These are phyloP conservation scores for Mylabris sibirica DNA, from an alignment of 2,888 invertebrate species.

Conservation along the genomic window DNA sequence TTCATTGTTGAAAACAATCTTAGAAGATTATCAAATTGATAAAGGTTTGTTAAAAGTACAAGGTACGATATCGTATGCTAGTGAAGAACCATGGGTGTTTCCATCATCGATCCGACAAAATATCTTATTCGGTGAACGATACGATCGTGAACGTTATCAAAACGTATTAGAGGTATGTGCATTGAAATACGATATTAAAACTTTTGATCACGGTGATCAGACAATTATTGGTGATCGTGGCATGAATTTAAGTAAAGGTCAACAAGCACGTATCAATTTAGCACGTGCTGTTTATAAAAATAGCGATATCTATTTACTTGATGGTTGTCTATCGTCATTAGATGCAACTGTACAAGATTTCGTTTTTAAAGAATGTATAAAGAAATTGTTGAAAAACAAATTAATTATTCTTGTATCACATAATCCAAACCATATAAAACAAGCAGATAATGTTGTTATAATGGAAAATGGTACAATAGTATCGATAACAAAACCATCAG, in stretches of 20 bases:
- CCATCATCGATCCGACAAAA: constrained; percentile 73
- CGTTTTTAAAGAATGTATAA: constrained; percentile 46
- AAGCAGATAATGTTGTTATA: constrained; percentile 61
- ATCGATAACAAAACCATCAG: constrained; percentile 37
- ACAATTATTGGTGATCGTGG: constrained; percentile 83
- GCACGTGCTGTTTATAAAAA: constrained; percentile 77
- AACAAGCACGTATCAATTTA: constrained; percentile 79
- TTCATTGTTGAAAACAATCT: constrained; percentile 57
- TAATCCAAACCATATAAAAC: constrained; percentile 42
- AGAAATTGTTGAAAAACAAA: constrained; percentile 45
- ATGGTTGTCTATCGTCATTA: constrained; percentile 55
- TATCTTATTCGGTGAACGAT: constrained; percentile 74
- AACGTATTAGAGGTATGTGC: constrained; percentile 71
- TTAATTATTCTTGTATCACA: constrained; percentile 47
- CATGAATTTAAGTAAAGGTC: constrained; percentile 79
- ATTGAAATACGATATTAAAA: constrained; percentile 71
- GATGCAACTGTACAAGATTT: constrained; percentile 45
- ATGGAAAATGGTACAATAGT: constrained; percentile 36
- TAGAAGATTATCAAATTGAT: constrained; percentile 56
- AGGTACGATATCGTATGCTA: constrained; percentile 65
- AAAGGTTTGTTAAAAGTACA: constrained; percentile 54
- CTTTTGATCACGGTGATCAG: constrained; percentile 75
- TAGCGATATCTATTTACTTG: constrained; percentile 78
- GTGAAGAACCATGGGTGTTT: constrained; percentile 70
- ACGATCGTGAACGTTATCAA: constrained; percentile 65